These are phyloP conservation scores for Fopius arisanus DNA, from an alignment of 1,140 invertebrate genomes.

Conservation along the genomic window DNA sequence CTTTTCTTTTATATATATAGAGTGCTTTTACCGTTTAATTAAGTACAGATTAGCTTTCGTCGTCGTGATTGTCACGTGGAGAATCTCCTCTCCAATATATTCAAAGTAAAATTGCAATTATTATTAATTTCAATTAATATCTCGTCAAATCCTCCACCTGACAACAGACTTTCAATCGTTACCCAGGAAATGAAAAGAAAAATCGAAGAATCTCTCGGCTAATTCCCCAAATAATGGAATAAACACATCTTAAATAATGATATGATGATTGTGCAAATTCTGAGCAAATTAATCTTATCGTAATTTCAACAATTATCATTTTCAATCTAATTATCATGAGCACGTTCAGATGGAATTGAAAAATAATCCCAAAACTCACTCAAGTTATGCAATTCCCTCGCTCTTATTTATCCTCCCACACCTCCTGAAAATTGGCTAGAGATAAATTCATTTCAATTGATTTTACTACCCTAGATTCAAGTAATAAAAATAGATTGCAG, in stretches of 20 bases:
- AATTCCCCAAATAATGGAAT: not conserved
- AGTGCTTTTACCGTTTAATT: constrained; percentile 44
- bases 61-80: not conserved
- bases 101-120: no score
- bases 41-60: constrained; percentile 46
- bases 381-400: not conserved
- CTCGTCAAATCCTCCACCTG: not conserved
- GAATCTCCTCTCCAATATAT: not conserved
- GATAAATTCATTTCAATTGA: constrained; percentile 33
- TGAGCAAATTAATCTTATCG: constrained; percentile 19
- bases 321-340: not conserved
- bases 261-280: constrained; percentile 26
- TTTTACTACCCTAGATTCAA: constrained; percentile 45
- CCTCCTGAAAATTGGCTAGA: not conserved
- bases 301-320: not conserved
- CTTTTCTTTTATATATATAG: constrained; percentile 37
- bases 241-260: not conserved
- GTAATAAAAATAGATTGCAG: constrained; percentile 67
- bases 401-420: not conserved
- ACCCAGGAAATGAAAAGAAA: not conserved
- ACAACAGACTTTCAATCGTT: not conserved
- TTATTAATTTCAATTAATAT: not conserved
- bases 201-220: constrained; percentile 37
- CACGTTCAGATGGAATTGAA: not conserved
- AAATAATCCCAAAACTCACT: not conserved